Percentiles rank a stretch among this genome's conserved stretches.
Evolutionary conservation across 1,140 invertebrate genomes (phyloP).

Genomic region (Drosophila nigromelanica): DNA sequence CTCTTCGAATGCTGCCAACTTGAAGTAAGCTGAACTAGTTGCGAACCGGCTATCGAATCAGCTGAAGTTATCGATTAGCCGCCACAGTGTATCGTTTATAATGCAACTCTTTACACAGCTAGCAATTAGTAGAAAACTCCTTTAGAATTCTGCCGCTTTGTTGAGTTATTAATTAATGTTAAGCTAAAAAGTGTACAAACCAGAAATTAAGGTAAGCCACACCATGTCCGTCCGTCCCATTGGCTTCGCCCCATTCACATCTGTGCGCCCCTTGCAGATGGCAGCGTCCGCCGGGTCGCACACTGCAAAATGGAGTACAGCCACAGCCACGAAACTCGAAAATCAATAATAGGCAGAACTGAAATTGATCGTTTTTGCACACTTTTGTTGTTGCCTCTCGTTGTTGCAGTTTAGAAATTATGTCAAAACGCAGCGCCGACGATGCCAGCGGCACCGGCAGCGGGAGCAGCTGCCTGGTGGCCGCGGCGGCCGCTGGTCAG

Average conservation of each 20-base stretch:
- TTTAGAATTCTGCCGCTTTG: constrained; percentile 41
- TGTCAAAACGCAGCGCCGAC: constrained; percentile 90
- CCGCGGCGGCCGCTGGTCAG: constrained; percentile 70
- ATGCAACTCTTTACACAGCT: constrained; percentile 43
- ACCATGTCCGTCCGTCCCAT: constrained; percentile 4
- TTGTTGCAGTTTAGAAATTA: constrained; percentile 75
- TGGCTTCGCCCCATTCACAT: constrained; percentile 1
- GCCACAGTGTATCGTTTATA: constrained; percentile 19
- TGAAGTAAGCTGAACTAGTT: not conserved
- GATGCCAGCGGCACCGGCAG: constrained; percentile 84
- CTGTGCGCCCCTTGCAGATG: constrained; percentile 13
- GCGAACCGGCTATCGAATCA: not conserved
- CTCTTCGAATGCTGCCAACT: not conserved
- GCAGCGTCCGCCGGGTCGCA: constrained; percentile 45
- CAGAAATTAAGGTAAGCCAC: constrained; percentile 64
- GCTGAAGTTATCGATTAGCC: constrained; percentile 18
- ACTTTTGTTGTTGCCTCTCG: constrained; percentile 2
- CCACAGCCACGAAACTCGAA: constrained; percentile 62
- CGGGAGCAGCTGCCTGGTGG: constrained; percentile 64
- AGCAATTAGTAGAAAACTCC: constrained; percentile 42
- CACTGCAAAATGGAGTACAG: constrained; percentile 75
- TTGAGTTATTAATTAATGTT: constrained; percentile 71
- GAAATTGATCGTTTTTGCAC: constrained; percentile 28
- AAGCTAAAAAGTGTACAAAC: constrained; percentile 70
- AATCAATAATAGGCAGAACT: constrained; percentile 70